Evolutionary conservation across 1,140 invertebrate genomes (phyloP), one percentile per base, ranked within the genome.

Genomic region (Episyrphus balteatus): DNA sequence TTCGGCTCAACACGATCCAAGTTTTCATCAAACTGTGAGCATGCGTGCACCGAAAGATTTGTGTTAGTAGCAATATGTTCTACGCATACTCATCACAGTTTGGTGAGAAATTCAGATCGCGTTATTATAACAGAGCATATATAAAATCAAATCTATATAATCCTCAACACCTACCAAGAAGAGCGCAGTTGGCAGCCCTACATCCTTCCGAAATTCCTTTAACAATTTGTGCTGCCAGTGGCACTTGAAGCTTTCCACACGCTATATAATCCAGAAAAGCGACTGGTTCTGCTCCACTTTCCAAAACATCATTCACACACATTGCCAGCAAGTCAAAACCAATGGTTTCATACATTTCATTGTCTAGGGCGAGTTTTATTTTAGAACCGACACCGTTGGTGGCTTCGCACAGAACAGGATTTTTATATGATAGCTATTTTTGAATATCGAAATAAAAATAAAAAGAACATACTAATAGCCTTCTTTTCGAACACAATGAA

Each of bases 191-290:
- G 10, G 93, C 85, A 64, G 77, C 68, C 48, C 75, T 73, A 62
- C 95, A 99, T 2, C 90, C 94, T 57, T 91, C 78, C 1, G 84
- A 80, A 51, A 98, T 83, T 3, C 94, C 92, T 46, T 76, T 72
- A 6, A 99, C 77, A 3, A 98, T 84, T 50, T 81, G 70, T 2
- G 76, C 75, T 0, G 91, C 88, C 14, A 81, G 70, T 1, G 78
- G 71, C 7, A 92, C 78, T 57, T 94, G 77, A 38, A 98, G 72
- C 50, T 81, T 75, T 5, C 92, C 89, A 64, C 88, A 92, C 11
- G 94, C 91, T 70, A 93, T 96, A 69, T 98, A 98, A 73, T 98
- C 94, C 1, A 98, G 70, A 64, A 98, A 98, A 47, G 92, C 95
- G 39, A 98, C 73, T 0, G 94, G 93, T 60, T 93, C 89, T 0